Base-by-base conservation (phyloP, 2,113 vertebrate genomes). In the Carassius gibelio region DNA sequence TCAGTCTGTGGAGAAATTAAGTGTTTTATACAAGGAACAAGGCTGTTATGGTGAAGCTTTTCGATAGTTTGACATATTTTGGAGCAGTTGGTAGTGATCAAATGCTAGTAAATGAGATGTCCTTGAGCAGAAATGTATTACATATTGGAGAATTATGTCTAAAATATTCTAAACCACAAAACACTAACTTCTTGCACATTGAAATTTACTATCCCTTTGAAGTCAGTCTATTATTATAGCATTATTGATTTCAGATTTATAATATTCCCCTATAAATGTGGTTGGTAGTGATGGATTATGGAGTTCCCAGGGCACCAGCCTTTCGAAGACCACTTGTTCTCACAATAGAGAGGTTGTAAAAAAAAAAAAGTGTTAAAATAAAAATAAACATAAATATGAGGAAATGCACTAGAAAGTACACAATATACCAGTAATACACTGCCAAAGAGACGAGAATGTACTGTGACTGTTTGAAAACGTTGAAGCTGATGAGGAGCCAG, bases 401-500 rank as follows among this genome's bases (percentile, higher is more conserved):
- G 21, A 71, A 71, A 72, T 42, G 13, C 23, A 48, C 42, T 23
- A 23, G 10, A 74, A 8, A 2, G 38, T 13, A 45, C 71, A 74
- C 38, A 45, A 50, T 50, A 11, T 64, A 23, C 8, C 19, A 23
- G 2, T 23, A 48, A 48, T 48, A 23, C 57, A 21, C 57, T n/a
- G 57, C 21, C 8, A 75, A 15, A 26, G n/a, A 15, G 42, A 75
- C 3, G 8, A 48, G n/a, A 75, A 26, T 48, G 42, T 75, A 50
- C 42, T 50, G 71, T 75, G 42, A 50, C 42, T 50, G 71, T 21
- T 3, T 48, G n/a, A 75, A 75, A 50, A 48, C 11, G 48, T 48
- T 21, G 50, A 50, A 50, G 72, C 72, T 75, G 72, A 75, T 26
- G 42, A 75, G n/a, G 42, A 50, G 72, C 72, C 42, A 75, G 72